phyloP scores from a whole-genome alignment of 2,113 vertebrate species.

The Perca fluviatilis region DNA sequence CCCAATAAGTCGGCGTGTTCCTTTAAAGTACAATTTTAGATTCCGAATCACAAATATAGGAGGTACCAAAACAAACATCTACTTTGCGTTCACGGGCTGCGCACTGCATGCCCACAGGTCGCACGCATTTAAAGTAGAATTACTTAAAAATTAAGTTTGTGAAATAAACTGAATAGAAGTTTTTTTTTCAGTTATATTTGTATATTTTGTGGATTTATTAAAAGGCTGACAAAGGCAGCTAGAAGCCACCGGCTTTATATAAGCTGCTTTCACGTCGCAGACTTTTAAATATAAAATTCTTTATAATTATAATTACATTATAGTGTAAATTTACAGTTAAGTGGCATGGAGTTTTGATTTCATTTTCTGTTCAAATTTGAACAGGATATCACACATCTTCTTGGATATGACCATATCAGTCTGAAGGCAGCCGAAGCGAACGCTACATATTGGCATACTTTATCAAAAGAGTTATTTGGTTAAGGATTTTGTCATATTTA shows the following conservation, averaged over 20 bases:
- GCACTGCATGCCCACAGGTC: neutral
- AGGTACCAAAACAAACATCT: neutral
- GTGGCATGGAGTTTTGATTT: neutral
- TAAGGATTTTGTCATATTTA: constrained; percentile 8
- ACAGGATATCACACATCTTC: neutral
- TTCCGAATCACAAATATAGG: neutral
- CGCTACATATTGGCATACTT: neutral
- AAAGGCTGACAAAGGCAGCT: neutral
- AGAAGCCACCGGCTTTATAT: neutral
- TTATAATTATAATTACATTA: too few species aligned
- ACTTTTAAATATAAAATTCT: too few species aligned
- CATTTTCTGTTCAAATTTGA: neutral
- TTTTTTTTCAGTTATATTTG: neutral
- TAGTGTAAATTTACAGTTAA: too few species aligned
- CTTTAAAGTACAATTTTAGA: too few species aligned
- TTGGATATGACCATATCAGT: neutral
- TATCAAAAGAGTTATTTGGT: neutral
- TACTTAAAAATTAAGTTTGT: neutral
- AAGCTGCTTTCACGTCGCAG: neutral
- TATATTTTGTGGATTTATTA: neutral
- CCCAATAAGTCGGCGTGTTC: too few species aligned
- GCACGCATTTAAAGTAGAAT: neutral
- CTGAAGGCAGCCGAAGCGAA: neutral
- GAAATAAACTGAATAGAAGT: neutral
- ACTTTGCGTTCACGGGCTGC: too few species aligned